These are phyloP conservation scores for Pandion haliaetus DNA, from an alignment of 2,113 vertebrate genomes.

Conservation along the genomic window DNA sequence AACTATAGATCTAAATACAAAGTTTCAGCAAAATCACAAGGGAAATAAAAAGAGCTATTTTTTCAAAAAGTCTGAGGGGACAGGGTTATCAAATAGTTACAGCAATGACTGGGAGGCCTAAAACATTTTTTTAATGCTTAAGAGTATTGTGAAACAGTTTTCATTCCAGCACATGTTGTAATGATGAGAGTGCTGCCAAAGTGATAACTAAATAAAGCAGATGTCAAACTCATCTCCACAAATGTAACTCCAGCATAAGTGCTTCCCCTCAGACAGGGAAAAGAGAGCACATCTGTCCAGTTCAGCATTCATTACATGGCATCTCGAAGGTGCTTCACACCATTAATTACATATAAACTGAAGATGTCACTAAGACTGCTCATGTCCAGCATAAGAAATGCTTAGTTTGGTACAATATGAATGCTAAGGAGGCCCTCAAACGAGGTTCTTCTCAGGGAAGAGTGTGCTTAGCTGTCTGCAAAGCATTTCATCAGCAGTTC, in stretches of 20 bases:
- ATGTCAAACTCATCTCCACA: background rate
- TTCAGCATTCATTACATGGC: background rate
- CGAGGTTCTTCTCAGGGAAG: background rate
- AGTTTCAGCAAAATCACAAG: background rate
- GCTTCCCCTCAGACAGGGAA: background rate
- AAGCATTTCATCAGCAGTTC: background rate
- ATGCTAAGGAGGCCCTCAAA: background rate
- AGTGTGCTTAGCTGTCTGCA: background rate
- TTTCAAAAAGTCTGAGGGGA: background rate
- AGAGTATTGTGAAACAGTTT: background rate
- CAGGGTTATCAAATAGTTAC: background rate
- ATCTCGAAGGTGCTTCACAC: background rate
- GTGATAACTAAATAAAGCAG: background rate
- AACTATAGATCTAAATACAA: background rate
- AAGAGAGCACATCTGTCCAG: background rate
- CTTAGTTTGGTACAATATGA: background rate
- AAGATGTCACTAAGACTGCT: background rate
- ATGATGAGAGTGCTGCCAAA: background rate
- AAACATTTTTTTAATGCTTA: background rate
- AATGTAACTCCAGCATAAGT: background rate
- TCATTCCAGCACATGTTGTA: background rate
- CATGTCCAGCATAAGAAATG: background rate
- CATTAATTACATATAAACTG: background rate
- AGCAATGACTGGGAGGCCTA: background rate
- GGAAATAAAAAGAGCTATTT: background rate